Evolutionary conservation across 2,113 vertebrate genomes (phyloP).

Genomic region (Butastur rufipennis): DNA sequence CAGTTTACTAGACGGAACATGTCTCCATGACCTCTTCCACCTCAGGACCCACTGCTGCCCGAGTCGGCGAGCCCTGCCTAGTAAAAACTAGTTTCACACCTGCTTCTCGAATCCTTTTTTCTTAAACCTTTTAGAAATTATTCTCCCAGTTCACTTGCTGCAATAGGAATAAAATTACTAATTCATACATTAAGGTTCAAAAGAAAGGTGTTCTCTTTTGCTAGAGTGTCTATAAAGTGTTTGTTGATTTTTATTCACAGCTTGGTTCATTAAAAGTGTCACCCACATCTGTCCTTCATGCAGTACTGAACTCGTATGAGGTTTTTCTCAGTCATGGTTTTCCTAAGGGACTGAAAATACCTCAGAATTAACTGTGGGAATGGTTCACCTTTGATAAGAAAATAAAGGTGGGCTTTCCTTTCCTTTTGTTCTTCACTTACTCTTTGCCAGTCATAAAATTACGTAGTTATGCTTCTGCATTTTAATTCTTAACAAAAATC

Average conservation of each 20-base stretch:
- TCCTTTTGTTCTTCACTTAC: not conserved
- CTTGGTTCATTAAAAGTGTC: not conserved
- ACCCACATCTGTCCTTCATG: not conserved
- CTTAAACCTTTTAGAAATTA: not conserved
- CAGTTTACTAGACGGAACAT: not conserved
- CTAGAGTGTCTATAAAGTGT: not conserved
- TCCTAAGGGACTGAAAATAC: not conserved
- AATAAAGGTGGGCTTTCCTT: not conserved
- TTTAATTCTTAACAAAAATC: not conserved
- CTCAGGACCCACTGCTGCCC: accelerated
- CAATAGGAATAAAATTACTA: not conserved
- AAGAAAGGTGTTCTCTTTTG: not conserved
- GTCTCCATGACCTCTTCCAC: not conserved
- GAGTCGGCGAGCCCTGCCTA: not conserved
- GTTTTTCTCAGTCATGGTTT: not conserved
- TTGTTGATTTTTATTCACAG: not conserved
- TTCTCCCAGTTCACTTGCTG: not conserved
- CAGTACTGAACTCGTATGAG: too few relatives aligned
- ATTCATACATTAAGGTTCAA: not conserved
- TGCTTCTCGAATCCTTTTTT: not conserved
- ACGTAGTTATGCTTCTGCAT: not conserved
- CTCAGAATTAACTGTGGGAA: not conserved
- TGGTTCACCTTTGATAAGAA: not conserved
- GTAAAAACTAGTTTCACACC: not conserved
- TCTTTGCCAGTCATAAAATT: not conserved